Evolutionary conservation across 2,113 vertebrate genomes (phyloP).

Genomic region (Oxyruncus cristatus): DNA sequence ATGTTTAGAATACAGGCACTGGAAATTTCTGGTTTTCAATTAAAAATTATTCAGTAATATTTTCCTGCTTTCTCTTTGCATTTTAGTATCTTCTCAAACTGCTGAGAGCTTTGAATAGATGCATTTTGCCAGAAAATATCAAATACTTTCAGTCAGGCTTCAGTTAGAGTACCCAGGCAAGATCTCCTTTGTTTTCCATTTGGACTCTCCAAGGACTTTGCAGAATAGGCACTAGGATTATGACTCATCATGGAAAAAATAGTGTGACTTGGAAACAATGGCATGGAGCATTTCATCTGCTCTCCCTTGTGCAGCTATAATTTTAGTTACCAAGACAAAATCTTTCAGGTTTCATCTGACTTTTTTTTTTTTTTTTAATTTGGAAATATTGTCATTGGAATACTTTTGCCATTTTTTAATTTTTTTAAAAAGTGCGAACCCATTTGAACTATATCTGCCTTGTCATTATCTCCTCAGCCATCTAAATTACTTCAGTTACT

Average conservation of each 20-base stretch:
- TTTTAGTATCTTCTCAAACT: background rate
- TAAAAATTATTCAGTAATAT: background rate
- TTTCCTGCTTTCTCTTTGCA: background rate
- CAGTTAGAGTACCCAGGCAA: background rate
- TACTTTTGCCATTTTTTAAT: background rate
- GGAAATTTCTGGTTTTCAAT: background rate
- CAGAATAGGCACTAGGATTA: background rate
- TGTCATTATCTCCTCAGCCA: background rate
- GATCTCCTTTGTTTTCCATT: background rate
- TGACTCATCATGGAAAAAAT: background rate
- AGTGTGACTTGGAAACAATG: background rate
- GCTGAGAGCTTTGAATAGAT: background rate
- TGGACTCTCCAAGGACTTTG: background rate
- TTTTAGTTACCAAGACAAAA: background rate
- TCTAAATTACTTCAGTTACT: background rate
- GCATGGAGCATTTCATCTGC: background rate
- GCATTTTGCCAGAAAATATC: background rate
- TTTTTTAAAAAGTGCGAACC: background rate
- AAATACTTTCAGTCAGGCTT: background rate
- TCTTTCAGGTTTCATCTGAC: background rate
- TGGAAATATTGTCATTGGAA: background rate
- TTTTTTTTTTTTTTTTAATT: background rate
- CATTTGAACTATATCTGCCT: background rate
- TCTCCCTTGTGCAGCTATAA: background rate
- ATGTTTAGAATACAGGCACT: background rate